Base-by-base conservation (phyloP, 2,113 vertebrate species). In the Urocitellus parryii region DNA sequence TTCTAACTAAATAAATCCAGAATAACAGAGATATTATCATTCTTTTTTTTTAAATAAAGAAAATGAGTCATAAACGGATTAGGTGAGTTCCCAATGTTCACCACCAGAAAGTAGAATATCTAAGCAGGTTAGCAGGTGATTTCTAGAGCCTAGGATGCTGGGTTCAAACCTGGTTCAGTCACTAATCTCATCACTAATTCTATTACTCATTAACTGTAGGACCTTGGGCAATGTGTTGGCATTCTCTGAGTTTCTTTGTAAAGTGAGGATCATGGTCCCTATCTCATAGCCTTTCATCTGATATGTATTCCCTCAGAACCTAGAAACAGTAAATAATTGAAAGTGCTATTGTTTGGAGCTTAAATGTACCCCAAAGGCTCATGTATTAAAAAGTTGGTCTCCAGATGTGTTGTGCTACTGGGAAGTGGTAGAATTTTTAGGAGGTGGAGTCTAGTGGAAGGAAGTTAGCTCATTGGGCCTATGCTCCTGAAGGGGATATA, bases 51-150 rank as follows among this genome's bases (percentile, higher is more conserved):
- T 13, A 51, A 51, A 51, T 63, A 80, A 80, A 80, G 14, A 67
- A 88, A 94, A 80, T n/a, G 11, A 79, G 8, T 63, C 13, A 70
- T 51, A 81, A 90, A 91, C 0, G 95, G 78, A 87, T 48, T n/a
- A 22, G 9, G 2, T 86, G 25, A 56, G 24, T 42, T 63, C 11
- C 2, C 10, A 82, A 7, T 37, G 3, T 2, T 73, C 86, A 32
- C 5, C 39, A 16, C 0, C 68, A 82, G 42, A 61, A 88, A 67
- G 2, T 56, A 10, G n/a, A 8, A 11, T 32, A 45, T 58, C 3
- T 53, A 84, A 84, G 8, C 9, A 83, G 5, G 20, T 29, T 42
- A 16, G 5, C 1, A 42, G 11, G 11, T 27, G 25, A 10, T 91
- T 91, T 85, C 8, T 45, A 86, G 90, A 83, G 2, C 1, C 7